Percentiles rank a stretch among this genome's conserved stretches.
Conservation (phyloP, 1,140 invertebrate species). For the Ladona fulva region DNA sequence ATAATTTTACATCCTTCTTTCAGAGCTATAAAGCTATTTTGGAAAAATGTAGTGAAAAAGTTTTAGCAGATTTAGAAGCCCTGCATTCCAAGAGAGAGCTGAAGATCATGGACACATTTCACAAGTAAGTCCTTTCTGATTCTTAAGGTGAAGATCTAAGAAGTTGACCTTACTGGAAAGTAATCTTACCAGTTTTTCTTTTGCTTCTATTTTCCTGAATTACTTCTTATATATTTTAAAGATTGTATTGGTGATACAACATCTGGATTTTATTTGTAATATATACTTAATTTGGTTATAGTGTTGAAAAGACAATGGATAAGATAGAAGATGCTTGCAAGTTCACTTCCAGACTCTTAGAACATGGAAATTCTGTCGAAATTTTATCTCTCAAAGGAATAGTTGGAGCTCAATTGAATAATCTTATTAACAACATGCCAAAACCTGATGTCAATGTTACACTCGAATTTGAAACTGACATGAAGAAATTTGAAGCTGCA, state of each 20-base stretch:
- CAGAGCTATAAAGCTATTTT: slow-evolving; percentile 71
- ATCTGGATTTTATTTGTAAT: slow-evolving; percentile 13
- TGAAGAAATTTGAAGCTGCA: slow-evolving; percentile 61
- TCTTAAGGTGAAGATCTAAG: too few species aligned
- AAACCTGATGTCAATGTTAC: slow-evolving; percentile 66
- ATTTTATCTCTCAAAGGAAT: slow-evolving; percentile 69
- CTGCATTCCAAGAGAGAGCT: slow-evolving; percentile 76
- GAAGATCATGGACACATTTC: slow-evolving; percentile 76
- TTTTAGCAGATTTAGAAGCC: slow-evolving; percentile 64
- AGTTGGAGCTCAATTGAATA: slow-evolving; percentile 61
- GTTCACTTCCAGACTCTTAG: slow-evolving; percentile 66
- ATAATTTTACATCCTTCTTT: slow-evolving; percentile 15
- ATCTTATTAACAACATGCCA: slow-evolving; percentile 68
- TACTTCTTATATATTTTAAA: slow-evolving; percentile 12
- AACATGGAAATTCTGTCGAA: slow-evolving; percentile 73
- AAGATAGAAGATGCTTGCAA: slow-evolving; percentile 76
- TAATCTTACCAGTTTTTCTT: too few species aligned
- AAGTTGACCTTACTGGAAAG: too few species aligned
- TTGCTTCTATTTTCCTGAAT: slow-evolving; percentile 17
- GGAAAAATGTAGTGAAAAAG: slow-evolving; percentile 65
- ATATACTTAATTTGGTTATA: slow-evolving; percentile 26
- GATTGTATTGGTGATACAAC: slow-evolving; percentile 12
- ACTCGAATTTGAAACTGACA: slow-evolving; percentile 73
- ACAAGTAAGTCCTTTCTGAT: slow-evolving; percentile 39
- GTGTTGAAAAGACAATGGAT: slow-evolving; percentile 65